Evolutionary conservation across 2,113 vertebrate genomes (phyloP).

Genomic region (Synchiropus splendidus): DNA sequence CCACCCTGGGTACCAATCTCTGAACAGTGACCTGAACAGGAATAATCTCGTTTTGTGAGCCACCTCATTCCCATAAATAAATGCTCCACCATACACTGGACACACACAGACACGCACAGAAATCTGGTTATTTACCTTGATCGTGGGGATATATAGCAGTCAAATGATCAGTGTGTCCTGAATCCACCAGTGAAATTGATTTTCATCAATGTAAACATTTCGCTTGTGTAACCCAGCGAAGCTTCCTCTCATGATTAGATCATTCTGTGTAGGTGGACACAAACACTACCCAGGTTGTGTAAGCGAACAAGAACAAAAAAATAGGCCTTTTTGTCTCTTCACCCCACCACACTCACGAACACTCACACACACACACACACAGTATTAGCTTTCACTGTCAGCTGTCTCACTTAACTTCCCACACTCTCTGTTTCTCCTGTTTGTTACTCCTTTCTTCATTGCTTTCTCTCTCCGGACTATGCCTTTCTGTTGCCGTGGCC

Average conservation of each 20-base stretch:
- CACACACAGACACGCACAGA: conserved; percentile 33
- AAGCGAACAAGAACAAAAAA: conserved; percentile 63
- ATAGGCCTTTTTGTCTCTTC: conserved; percentile 36
- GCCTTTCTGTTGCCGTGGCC: conserved; percentile 13
- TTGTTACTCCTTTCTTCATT: conserved; percentile 34
- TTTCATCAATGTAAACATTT: conserved; percentile 44
- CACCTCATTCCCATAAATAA: too few species aligned
- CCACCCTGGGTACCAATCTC: conserved; percentile 17
- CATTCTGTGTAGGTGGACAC: conserved; percentile 60
- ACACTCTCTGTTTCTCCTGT: conserved; percentile 38
- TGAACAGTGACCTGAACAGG: conserved; percentile 20
- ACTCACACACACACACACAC: conserved; percentile 12
- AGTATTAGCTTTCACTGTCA: conserved; percentile 26
- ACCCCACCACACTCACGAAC: conserved; percentile 23
- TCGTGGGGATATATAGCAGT: conserved; percentile 28
- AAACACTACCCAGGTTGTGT: conserved; percentile 68
- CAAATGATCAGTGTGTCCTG: conserved; percentile 23
- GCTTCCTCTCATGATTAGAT: conserved; percentile 58
- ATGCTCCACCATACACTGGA: conserved; percentile 2
- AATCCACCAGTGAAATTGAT: conserved; percentile 15
- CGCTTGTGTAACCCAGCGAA: conserved; percentile 53
- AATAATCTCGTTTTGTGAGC: conserved; percentile 11
- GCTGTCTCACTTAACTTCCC: conserved; percentile 45
- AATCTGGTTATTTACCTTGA: conserved; percentile 35
- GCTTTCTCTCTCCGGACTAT: conserved; percentile 45